phyloP scores from a whole-genome alignment of 2,888 invertebrate genomes.

The Drosophila nr. perissopoda region DNA sequence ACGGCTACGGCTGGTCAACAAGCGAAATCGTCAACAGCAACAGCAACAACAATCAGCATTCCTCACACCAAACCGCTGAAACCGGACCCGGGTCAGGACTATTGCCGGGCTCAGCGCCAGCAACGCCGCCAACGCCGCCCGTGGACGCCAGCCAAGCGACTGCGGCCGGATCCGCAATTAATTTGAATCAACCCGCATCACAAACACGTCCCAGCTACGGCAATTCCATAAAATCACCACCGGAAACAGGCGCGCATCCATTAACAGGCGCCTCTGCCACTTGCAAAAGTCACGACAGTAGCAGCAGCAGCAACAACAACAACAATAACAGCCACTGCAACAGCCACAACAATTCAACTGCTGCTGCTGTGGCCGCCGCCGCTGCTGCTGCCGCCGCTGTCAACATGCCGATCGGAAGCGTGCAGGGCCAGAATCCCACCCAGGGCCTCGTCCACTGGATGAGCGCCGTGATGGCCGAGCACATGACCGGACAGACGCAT shows the following conservation, averaged over 20 bases:
- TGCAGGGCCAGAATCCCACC: constrained; percentile 88
- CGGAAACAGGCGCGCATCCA: constrained; percentile 56
- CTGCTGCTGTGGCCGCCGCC: constrained; percentile 63
- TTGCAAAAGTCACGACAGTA: constrained; percentile 62
- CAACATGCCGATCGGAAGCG: constrained; percentile 85
- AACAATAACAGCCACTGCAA: constrained; percentile 28
- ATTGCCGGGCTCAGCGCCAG: constrained; percentile 47
- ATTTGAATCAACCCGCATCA: constrained; percentile 76
- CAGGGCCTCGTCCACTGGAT: constrained; percentile 97
- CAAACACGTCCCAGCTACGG: constrained; percentile 71
- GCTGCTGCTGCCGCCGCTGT: constrained; percentile 62
- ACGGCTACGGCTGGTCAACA: constrained; percentile 63
- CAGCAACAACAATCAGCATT: constrained; percentile 50
- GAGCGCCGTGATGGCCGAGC: constrained; percentile 97
- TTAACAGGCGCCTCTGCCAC: constrained; percentile 53
- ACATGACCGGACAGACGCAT: constrained; percentile 93
- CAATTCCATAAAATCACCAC: constrained; percentile 74
- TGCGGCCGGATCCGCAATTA: constrained; percentile 63
- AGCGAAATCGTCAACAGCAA: constrained; percentile 52
- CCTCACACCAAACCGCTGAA: constrained; percentile 40
- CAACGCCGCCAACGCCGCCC: constrained; percentile 70
- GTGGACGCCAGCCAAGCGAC: constrained; percentile 55
- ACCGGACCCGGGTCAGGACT: constrained; percentile 47
- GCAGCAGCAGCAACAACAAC: constrained; percentile 25
- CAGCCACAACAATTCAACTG: constrained; percentile 24